phyloP scores from a whole-genome alignment of 2,888 invertebrate genomes.

The Neria commutata region DNA sequence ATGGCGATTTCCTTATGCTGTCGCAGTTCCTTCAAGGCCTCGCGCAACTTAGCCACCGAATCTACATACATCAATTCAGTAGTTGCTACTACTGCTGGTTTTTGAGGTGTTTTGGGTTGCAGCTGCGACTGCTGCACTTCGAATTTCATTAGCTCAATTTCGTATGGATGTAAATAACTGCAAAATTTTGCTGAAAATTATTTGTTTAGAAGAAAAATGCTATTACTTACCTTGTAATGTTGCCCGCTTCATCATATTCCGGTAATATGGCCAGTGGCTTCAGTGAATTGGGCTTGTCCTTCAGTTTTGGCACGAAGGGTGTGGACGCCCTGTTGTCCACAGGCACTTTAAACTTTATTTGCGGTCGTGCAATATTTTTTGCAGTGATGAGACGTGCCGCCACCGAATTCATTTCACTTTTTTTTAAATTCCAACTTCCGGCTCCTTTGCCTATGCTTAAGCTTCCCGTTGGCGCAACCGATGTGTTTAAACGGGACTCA shows the following conservation, averaged over 20 bases:
- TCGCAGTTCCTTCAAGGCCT: slow-evolving; percentile 71
- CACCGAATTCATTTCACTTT: slow-evolving; percentile 34
- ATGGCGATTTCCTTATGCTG: slow-evolving; percentile 79
- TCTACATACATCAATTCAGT: slow-evolving; percentile 75
- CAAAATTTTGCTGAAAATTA: slow-evolving; percentile 37
- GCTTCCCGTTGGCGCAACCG: neutral
- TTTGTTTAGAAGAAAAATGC: neutral
- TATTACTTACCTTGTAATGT: slow-evolving; percentile 63
- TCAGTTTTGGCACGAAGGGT: slow-evolving; percentile 84
- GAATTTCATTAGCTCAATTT: slow-evolving; percentile 80
- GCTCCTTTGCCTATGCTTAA: slow-evolving; percentile 40
- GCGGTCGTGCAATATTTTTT: slow-evolving; percentile 80
- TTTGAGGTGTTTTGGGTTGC: slow-evolving; percentile 59
- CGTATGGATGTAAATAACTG: slow-evolving; percentile 85
- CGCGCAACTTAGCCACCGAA: slow-evolving; percentile 68
- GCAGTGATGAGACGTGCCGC: slow-evolving; percentile 67
- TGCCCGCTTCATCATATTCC: slow-evolving; percentile 70
- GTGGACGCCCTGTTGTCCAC: slow-evolving; percentile 77
- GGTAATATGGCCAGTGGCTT: slow-evolving; percentile 79
- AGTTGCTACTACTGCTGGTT: slow-evolving; percentile 64
- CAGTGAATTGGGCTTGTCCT: slow-evolving; percentile 85
- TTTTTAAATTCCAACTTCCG: slow-evolving; percentile 68
- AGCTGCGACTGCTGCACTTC: slow-evolving; percentile 66
- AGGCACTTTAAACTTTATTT: slow-evolving; percentile 80
- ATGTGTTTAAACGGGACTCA: slow-evolving; percentile 54